phyloP scores from a whole-genome alignment of 1,140 invertebrate species.

The Camponotus floridanus region DNA sequence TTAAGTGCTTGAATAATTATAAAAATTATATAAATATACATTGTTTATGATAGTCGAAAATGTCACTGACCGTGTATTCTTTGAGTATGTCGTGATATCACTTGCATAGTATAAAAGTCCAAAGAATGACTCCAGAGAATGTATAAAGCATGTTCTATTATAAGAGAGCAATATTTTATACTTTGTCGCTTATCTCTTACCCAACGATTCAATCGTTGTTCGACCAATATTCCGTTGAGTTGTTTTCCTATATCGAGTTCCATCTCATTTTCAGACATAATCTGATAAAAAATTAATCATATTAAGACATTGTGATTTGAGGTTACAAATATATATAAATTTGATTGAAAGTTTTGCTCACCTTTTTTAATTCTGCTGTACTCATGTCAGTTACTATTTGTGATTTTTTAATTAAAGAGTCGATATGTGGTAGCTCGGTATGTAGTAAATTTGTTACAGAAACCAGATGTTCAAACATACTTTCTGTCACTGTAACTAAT shows the following conservation, averaged over 20 bases:
- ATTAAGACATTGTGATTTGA: not conserved
- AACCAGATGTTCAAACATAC: conserved; percentile 83
- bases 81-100: conserved; percentile 84
- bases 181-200: conserved; percentile 88
- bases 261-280: conserved; percentile 81
- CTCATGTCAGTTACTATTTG: conserved; percentile 81
- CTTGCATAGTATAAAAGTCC: conserved; percentile 90
- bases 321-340: too few species aligned
- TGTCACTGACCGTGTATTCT: conserved; percentile 78
- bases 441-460: conserved; percentile 81
- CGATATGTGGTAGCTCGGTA: conserved; percentile 80
- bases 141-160: conserved; percentile 93
- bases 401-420: conserved; percentile 80
- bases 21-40: not conserved
- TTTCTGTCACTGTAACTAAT: too few species aligned
- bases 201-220: conserved; percentile 80
- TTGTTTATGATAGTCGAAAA: conserved; percentile 31
- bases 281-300: conserved; percentile 69
- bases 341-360: conserved; percentile 39
- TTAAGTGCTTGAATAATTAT: conserved; percentile 27
- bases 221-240: conserved; percentile 81
- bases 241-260: conserved; percentile 83
- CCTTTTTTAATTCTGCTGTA: conserved; percentile 82
- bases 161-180: conserved; percentile 89
- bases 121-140: conserved; percentile 94